Percentiles rank a stretch among this genome's conserved stretches.
phyloP scores from a whole-genome alignment of 2,113 vertebrate genomes.

The Naja naja region DNA sequence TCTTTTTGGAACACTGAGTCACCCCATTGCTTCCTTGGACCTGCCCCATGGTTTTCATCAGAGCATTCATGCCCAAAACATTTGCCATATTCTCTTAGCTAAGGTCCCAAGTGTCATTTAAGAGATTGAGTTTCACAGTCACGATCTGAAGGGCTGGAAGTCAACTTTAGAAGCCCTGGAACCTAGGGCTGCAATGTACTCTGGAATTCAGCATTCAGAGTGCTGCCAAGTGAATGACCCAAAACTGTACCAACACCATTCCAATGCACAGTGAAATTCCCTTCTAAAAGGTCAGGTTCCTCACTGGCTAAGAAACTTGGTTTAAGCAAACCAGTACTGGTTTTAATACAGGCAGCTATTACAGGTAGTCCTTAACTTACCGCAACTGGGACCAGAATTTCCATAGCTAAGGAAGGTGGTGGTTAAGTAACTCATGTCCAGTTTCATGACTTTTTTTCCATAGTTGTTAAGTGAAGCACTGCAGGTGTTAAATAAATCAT shows the following conservation, averaged over 20 bases:
- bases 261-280: not conserved
- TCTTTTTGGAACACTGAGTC: not conserved
- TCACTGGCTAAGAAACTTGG: not conserved
- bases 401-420: too few relatives aligned
- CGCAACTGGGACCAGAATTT: too few relatives aligned
- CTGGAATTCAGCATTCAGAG: not conserved
- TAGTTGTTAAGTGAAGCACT: too few relatives aligned
- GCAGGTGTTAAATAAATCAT: too few relatives aligned
- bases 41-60: not conserved
- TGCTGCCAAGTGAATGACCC: not conserved
- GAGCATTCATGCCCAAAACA: not conserved
- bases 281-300: not conserved
- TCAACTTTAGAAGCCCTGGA: not conserved
- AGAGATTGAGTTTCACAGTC: not conserved
- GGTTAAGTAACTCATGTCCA: too few relatives aligned
- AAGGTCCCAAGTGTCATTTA: not conserved
- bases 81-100: not conserved
- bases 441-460: too few relatives aligned
- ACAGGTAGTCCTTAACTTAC: too few relatives aligned
- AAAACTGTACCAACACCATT: too few relatives aligned
- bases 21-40: not conserved
- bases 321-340: not conserved
- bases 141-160: not conserved
- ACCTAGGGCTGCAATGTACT: not conserved
- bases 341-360: not conserved